Evolutionary conservation across 2,888 invertebrate genomes (phyloP).

Genomic region (Noctua pronuba): DNA sequence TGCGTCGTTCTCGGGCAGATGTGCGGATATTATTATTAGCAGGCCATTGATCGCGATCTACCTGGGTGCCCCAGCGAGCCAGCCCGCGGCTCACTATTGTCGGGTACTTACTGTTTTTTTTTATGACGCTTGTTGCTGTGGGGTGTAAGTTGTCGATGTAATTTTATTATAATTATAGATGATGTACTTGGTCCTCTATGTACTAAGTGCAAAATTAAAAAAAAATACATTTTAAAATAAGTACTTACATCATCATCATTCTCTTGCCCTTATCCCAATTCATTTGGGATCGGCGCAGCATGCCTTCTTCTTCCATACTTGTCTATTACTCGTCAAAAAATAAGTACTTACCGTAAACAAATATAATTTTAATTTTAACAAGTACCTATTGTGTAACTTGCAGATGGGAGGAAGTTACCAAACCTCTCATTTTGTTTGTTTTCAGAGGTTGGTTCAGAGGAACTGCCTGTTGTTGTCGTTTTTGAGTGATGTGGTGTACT

Average conservation of each 20-base stretch:
- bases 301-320: too few relatives aligned
- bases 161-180: conserved; percentile 6
- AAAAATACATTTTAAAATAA: not conserved
- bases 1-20: conserved; percentile 63
- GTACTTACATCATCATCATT: too few relatives aligned
- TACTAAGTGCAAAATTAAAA: not conserved
- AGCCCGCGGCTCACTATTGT: conserved; percentile 32
- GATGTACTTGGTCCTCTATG: not conserved
- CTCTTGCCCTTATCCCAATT: too few relatives aligned
- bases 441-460: not conserved
- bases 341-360: not conserved
- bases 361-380: not conserved
- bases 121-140: not conserved
- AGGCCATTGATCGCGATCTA: conserved; percentile 58
- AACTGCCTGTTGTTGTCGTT: not conserved
- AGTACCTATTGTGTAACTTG: not conserved
- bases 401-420: not conserved
- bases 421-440: not conserved
- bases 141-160: conserved; percentile 33
- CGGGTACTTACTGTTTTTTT: conserved; percentile 18
- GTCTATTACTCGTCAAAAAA: too few relatives aligned
- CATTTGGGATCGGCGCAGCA: too few relatives aligned
- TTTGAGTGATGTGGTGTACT: not conserved
- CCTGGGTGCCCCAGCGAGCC: conserved; percentile 47
- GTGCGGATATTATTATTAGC: conserved; percentile 66